Conservation (phyloP, 2,888 invertebrate species). For the Meteorus colon region DNA sequence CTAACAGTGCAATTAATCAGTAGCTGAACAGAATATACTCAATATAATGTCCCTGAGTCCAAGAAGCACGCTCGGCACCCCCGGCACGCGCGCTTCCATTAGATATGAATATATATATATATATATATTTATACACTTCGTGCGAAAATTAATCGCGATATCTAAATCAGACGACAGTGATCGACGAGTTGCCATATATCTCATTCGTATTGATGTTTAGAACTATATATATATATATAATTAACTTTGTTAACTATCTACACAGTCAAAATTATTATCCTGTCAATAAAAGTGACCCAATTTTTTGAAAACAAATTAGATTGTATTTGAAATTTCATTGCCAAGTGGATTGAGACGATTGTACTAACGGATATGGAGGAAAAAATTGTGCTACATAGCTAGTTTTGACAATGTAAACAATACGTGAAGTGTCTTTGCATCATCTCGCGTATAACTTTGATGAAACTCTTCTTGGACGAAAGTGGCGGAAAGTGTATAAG, state of each 20-base stretch:
- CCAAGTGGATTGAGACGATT: no score
- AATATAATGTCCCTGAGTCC: conserved; percentile 43
- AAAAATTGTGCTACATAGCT: no score
- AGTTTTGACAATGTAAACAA: no score
- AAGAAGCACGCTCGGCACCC: conserved; percentile 15
- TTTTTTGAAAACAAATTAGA: background rate
- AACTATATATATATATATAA: background rate
- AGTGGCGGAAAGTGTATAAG: conserved; percentile 62
- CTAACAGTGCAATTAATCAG: conserved; percentile 60
- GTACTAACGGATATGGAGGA: no score
- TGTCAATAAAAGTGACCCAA: background rate
- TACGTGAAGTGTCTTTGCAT: background rate
- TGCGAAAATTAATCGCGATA: conserved; percentile 61
- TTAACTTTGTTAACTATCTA: background rate
- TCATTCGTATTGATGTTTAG: conserved; percentile 31
- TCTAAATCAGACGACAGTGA: conserved; percentile 62
- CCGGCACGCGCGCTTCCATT: conserved; percentile 45
- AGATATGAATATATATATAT: conserved; percentile 33
- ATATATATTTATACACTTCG: conserved; percentile 45
- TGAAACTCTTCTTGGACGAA: background rate
- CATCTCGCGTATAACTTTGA: background rate
- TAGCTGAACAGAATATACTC: conserved; percentile 50
- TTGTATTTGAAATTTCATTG: background rate
- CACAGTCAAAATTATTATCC: background rate
- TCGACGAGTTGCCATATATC: conserved; percentile 55